Conservation (phyloP, 2,888 invertebrate genomes). For the Aporophyla nigra region DNA sequence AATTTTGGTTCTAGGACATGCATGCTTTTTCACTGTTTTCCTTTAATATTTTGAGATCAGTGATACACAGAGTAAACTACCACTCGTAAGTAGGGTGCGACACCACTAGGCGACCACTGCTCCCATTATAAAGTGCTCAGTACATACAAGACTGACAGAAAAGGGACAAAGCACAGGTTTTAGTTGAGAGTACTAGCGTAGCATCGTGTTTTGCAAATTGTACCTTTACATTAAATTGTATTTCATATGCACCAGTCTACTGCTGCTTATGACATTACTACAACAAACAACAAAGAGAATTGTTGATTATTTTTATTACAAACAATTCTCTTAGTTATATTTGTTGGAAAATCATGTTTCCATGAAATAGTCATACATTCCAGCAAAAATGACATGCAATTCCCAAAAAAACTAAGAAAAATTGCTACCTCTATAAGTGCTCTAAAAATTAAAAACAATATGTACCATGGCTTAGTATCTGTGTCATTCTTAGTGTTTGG, state of each 20-base stretch:
- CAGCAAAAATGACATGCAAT: not conserved
- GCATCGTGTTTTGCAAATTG: not conserved
- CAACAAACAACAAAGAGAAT: too few relatives aligned
- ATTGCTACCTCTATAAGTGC: not conserved
- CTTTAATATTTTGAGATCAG: too few relatives aligned
- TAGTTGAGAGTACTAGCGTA: not conserved
- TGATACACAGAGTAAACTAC: too few relatives aligned
- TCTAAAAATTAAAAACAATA: slow-evolving; percentile 1
- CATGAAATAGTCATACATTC: not conserved
- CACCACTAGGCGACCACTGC: too few relatives aligned
- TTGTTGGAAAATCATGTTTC: not conserved
- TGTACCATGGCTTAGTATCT: slow-evolving; percentile 68
- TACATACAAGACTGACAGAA: not conserved
- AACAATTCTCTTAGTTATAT: not conserved
- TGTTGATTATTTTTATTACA: too few relatives aligned
- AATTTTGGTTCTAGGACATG: too few relatives aligned
- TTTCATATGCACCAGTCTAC: not conserved
- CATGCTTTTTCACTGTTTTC: too few relatives aligned
- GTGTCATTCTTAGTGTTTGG: slow-evolving; percentile 75
- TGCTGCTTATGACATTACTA: not conserved
- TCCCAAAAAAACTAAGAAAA: not conserved
- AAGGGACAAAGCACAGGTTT: not conserved
- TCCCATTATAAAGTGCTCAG: not conserved
- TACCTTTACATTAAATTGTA: not conserved
- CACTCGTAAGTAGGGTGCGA: too few relatives aligned